A percentile compares a stretch with the other conserved stretches of the same genome.
Evolutionary conservation across 2,113 vertebrate species (phyloP).

Genomic region (Pleuronectes platessa): DNA sequence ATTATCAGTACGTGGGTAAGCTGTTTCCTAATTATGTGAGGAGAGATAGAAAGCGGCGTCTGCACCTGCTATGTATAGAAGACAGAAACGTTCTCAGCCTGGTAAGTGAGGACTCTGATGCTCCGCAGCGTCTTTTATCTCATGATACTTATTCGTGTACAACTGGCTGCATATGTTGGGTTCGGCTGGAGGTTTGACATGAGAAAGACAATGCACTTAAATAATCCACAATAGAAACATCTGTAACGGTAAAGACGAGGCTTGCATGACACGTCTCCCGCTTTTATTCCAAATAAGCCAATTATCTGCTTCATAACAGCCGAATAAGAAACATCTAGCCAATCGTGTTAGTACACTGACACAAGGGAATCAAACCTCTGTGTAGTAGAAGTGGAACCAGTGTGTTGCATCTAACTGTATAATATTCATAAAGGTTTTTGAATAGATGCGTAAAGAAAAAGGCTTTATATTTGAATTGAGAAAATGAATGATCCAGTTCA

Average conservation of each 20-base stretch:
- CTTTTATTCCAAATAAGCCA: background rate
- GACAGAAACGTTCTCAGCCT: conserved; percentile 15
- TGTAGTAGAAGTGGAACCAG: too few species aligned
- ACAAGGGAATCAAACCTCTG: too few species aligned
- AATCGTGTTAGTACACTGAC: too few species aligned
- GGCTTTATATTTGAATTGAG: too few species aligned
- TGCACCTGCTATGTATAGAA: conserved; percentile 9
- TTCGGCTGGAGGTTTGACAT: background rate
- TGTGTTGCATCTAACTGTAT: too few species aligned
- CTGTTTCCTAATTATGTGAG: conserved; percentile 66
- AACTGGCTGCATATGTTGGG: background rate
- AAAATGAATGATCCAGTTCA: too few species aligned
- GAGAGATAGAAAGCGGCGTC: conserved; percentile 42
- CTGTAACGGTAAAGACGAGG: background rate
- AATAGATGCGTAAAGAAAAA: too few species aligned
- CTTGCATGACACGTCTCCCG: too few species aligned
- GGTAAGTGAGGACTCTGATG: conserved; percentile 32
- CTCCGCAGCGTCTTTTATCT: conserved; percentile 18
- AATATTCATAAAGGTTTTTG: too few species aligned
- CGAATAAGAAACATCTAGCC: background rate
- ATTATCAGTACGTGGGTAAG: conserved; percentile 68
- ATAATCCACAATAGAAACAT: background rate
- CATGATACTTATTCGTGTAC: background rate
- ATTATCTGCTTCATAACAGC: background rate
- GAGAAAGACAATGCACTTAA: background rate